These are phyloP conservation scores for Mnemiopsis leidyi DNA, from an alignment of 37 sponge, comb jelly and placozoan genomes.

Conservation along the genomic window DNA sequence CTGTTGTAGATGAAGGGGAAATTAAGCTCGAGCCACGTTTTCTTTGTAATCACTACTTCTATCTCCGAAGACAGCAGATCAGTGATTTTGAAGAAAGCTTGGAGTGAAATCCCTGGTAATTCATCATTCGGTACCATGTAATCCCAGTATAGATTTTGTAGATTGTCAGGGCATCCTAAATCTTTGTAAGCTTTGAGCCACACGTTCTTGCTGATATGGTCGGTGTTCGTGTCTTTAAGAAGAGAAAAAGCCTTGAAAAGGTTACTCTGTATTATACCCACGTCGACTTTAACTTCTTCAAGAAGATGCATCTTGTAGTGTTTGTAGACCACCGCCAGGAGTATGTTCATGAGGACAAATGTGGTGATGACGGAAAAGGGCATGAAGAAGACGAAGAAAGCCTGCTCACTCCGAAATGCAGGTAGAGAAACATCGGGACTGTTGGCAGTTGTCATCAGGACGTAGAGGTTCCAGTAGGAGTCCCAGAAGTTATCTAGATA, in stretches of 20 bases:
- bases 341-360: slow-evolving; percentile 68
- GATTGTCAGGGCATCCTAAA: neutral
- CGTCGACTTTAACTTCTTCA: neutral
- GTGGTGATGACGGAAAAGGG: slow-evolving; percentile 57
- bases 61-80: slow-evolving; percentile 12
- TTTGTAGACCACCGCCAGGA: slow-evolving; percentile 69
- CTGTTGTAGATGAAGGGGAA: slow-evolving; percentile 10
- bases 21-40: neutral
- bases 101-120: neutral
- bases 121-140: slow-evolving; percentile 23
- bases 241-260: neutral
- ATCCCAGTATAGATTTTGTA: slow-evolving; percentile 21
- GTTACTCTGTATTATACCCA: neutral
- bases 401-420: slow-evolving; percentile 42
- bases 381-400: slow-evolving; percentile 68
- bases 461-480: slow-evolving; percentile 61
- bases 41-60: neutral
- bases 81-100: neutral
- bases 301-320: slow-evolving; percentile 65
- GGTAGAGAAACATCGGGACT: slow-evolving; percentile 70
- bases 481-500: slow-evolving; percentile 67
- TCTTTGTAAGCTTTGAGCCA: neutral
- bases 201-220: neutral
- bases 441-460: slow-evolving; percentile 68
- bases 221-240: neutral